These are phyloP conservation scores for Ctenopoma multispine DNA, from an alignment of 2,797 vertebrate species.

Conservation along the genomic window DNA sequence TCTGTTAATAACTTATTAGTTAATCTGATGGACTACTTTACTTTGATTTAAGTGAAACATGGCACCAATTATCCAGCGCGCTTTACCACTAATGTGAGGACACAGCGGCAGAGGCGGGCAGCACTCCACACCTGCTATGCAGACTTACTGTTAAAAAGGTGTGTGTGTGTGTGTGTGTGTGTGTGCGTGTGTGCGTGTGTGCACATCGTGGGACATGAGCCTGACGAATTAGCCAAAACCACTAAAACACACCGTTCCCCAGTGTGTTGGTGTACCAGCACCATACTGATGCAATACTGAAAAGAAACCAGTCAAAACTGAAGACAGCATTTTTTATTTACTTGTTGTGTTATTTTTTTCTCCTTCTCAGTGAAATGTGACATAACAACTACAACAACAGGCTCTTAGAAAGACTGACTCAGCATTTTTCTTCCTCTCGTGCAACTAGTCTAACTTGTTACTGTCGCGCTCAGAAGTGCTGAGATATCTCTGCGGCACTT, in stretches of 20 bases:
- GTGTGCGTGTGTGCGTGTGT: neutral
- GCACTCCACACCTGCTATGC: conserved; percentile 33
- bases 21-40: neutral
- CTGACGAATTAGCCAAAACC: conserved; percentile 14
- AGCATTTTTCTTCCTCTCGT: neutral
- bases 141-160: neutral
- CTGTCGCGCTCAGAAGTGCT: conserved; percentile 11
- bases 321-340: neutral
- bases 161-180: neutral
- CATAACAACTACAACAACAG: neutral
- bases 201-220: conserved; percentile 16
- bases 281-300: neutral
- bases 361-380: neutral
- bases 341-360: neutral
- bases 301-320: neutral
- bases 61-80: no score
- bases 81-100: neutral
- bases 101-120: neutral
- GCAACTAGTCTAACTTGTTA: neutral
- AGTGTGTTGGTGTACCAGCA: neutral
- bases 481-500: neutral
- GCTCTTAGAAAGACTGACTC: neutral
- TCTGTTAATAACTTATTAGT: no score
- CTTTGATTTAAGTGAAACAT: neutral
- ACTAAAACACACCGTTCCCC: neutral